Evolutionary conservation across 2,888 invertebrate genomes (phyloP).

Genomic region (Latrodectus elegans): DNA sequence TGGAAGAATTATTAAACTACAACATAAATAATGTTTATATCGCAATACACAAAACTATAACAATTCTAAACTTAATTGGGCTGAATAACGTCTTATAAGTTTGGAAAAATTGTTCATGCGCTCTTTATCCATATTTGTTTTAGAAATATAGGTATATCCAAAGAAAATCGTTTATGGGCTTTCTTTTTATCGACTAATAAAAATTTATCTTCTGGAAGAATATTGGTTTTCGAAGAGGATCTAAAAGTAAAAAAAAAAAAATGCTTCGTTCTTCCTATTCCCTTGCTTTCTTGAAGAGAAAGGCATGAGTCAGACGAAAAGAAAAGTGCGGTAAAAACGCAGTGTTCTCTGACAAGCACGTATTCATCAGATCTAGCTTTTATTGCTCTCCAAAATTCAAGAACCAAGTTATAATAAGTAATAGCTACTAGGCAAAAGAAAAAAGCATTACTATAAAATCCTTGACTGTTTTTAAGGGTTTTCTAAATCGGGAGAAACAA

Average conservation of each 20-base stretch:
- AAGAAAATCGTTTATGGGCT: constrained; percentile 7
- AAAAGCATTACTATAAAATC: background rate
- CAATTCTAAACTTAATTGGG: too few relatives aligned
- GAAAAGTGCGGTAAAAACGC: background rate
- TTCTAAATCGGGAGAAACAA: too few relatives aligned
- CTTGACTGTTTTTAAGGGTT: too few relatives aligned
- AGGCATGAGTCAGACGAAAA: constrained; percentile 1
- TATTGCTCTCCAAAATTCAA: constrained; percentile 27
- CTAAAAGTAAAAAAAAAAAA: too few relatives aligned
- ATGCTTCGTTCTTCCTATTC: too few relatives aligned
- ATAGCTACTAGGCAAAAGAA: background rate
- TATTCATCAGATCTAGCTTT: constrained; percentile 20
- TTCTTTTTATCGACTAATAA: constrained; percentile 18
- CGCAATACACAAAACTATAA: too few relatives aligned
- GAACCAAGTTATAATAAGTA: background rate
- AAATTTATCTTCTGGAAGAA: constrained; percentile 33
- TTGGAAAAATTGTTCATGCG: too few relatives aligned
- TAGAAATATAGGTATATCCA: background rate
- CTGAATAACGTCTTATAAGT: too few relatives aligned
- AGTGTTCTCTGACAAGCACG: constrained; percentile 2
- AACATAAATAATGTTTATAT: too few relatives aligned
- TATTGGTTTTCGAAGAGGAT: constrained; percentile 1
- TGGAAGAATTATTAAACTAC: too few relatives aligned
- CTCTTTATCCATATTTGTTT: too few relatives aligned
- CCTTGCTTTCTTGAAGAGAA: background rate